A percentile compares a stretch with the other conserved stretches of the same genome.
Conservation (phyloP, 2,888 invertebrate species). For the Sicus ferrugineus region DNA sequence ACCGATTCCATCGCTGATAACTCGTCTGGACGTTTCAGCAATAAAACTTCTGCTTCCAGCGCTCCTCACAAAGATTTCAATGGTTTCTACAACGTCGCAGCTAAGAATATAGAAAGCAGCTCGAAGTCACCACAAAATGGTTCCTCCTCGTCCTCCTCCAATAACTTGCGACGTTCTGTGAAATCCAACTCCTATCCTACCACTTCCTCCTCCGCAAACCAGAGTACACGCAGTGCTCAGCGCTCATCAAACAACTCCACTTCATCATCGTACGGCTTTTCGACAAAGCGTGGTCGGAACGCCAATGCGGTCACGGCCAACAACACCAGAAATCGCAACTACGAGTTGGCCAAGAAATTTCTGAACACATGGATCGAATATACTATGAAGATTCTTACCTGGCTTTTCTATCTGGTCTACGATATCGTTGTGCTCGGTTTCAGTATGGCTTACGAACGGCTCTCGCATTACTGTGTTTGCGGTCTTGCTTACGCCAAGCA, state of each 20-base stretch:
- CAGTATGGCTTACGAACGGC: slow-evolving; percentile 61
- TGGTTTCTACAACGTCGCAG: slow-evolving; percentile 52
- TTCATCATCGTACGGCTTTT: slow-evolving; percentile 24
- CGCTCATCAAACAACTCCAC: slow-evolving; percentile 29
- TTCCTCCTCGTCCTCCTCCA: slow-evolving; percentile 1
- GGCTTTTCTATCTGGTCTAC: slow-evolving; percentile 81
- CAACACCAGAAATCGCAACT: slow-evolving; percentile 62
- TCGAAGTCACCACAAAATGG: slow-evolving; percentile 43
- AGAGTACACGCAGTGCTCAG: slow-evolving; percentile 30
- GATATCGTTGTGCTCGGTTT: slow-evolving; percentile 81
- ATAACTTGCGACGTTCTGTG: slow-evolving; percentile 8
- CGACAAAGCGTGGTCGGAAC: slow-evolving; percentile 16
- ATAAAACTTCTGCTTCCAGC: slow-evolving; percentile 19
- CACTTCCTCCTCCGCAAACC: slow-evolving; percentile 5
- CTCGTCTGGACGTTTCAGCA: slow-evolving; percentile 12
- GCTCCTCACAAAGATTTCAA: slow-evolving; percentile 43
- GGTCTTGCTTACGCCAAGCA: slow-evolving; percentile 53
- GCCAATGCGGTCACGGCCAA: slow-evolving; percentile 27
- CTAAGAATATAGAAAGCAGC: slow-evolving; percentile 65
- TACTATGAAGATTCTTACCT: slow-evolving; percentile 72
- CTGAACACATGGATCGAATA: slow-evolving; percentile 69
- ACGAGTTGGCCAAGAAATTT: slow-evolving; percentile 65
- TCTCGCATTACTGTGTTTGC: slow-evolving; percentile 51
- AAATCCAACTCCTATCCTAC: slow-evolving; percentile 42
- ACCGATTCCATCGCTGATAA: slow-evolving; percentile 17